Conservation (phyloP, 1,140 invertebrate genomes). For the Colletes gigas region DNA sequence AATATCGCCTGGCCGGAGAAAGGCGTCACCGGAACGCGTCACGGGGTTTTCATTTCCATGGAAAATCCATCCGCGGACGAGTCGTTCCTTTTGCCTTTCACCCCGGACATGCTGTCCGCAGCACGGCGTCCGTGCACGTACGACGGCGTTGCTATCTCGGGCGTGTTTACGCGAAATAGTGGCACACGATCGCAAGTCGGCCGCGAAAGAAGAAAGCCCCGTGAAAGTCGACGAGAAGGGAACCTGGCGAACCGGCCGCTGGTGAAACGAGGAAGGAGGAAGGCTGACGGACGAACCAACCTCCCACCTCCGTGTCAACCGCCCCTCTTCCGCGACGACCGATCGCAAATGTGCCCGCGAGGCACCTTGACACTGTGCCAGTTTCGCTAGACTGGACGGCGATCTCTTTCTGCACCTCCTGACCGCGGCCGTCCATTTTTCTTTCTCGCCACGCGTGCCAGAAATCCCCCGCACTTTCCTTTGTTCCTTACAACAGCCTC, state of each 20-base stretch:
- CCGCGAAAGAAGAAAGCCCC: slow-evolving; percentile 70
- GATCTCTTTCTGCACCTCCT: slow-evolving; percentile 30
- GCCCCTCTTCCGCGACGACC: not conserved
- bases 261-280: slow-evolving; percentile 50
- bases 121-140: no score
- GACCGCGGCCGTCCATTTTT: slow-evolving; percentile 46
- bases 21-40: slow-evolving; percentile 18
- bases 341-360: slow-evolving; percentile 36
- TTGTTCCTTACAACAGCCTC: not conserved
- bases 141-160: slow-evolving; percentile 16
- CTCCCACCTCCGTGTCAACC: not conserved
- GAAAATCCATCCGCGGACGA: slow-evolving; percentile 35
- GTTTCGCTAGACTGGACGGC: slow-evolving; percentile 66
- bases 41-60: slow-evolving; percentile 50
- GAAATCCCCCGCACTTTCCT: not conserved
- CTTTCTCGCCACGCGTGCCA: slow-evolving; percentile 19
- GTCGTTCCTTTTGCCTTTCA: slow-evolving; percentile 66
- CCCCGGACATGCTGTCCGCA: slow-evolving; percentile 46
- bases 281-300: slow-evolving; percentile 13
- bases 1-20: slow-evolving; percentile 30
- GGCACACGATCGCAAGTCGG: slow-evolving; percentile 37
- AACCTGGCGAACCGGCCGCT: not conserved
- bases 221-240: slow-evolving; percentile 69
- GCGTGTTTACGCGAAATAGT: slow-evolving; percentile 43
- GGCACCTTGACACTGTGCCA: slow-evolving; percentile 76